Conservation (phyloP, 2,797 vertebrate species). For the Falco cherrug region DNA sequence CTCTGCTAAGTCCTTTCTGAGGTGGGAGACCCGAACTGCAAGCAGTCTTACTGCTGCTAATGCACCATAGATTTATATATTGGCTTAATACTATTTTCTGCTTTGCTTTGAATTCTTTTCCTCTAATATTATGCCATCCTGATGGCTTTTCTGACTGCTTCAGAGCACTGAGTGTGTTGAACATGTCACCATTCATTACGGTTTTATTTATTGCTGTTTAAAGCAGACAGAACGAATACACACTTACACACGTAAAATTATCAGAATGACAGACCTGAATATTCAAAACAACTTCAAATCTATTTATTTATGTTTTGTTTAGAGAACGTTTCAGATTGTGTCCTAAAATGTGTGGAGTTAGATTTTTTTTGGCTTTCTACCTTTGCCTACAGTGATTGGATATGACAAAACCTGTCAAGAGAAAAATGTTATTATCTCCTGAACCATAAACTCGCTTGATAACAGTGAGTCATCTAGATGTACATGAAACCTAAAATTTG, state of each 20-base stretch:
- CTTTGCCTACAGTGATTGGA: not conserved
- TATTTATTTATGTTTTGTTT: not conserved
- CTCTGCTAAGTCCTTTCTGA: not conserved
- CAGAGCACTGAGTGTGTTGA: not conserved
- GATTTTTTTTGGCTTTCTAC: not conserved
- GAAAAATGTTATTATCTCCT: slow-evolving; percentile 6
- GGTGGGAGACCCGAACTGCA: not conserved
- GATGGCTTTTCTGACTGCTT: not conserved
- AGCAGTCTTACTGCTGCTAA: not conserved
- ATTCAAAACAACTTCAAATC: not conserved
- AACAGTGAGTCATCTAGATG: not conserved
- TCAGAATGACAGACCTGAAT: not conserved
- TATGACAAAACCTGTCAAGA: slow-evolving; percentile 8
- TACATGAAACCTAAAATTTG: not conserved
- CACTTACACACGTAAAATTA: not conserved
- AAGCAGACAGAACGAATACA: not conserved
- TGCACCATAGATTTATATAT: not conserved
- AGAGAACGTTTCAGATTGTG: not conserved
- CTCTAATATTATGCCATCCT: not conserved
- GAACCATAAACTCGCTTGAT: not conserved
- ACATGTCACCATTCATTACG: not conserved
- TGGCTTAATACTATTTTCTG: not conserved
- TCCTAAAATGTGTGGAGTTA: not conserved
- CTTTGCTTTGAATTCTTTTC: not conserved
- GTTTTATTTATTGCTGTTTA: not conserved